A percentile compares a stretch with the other conserved stretches of the same genome.
Conservation (phyloP, 1,140 invertebrate species). For the Gonatopus flavifemur region DNA sequence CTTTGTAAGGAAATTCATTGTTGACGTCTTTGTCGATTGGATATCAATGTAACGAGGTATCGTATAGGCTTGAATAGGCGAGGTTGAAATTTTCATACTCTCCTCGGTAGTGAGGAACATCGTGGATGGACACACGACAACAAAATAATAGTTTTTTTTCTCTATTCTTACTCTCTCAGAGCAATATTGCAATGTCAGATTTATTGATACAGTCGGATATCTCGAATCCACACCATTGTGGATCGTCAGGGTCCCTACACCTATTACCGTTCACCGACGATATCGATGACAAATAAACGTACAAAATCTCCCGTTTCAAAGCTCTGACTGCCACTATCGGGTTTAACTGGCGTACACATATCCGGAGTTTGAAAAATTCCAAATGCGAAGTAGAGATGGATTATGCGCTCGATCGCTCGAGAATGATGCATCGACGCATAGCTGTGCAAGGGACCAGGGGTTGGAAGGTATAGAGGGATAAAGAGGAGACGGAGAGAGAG, state of each 20-base stretch:
- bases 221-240: slow-evolving; percentile 9
- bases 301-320: slow-evolving; percentile 30
- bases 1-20: too few relatives aligned
- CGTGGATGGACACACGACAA: too few relatives aligned
- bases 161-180: too few relatives aligned
- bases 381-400: slow-evolving; percentile 9
- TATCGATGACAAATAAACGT: slow-evolving; percentile 34
- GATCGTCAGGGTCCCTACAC: slow-evolving; percentile 6
- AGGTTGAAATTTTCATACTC: too few relatives aligned
- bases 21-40: too few relatives aligned
- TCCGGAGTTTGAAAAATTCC: slow-evolving; percentile 4
- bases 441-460: too few relatives aligned
- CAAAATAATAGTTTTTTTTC: too few relatives aligned
- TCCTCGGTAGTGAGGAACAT: too few relatives aligned
- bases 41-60: too few relatives aligned
- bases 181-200: slow-evolving; percentile 20
- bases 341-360: slow-evolving; percentile 17
- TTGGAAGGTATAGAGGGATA: too few relatives aligned
- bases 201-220: slow-evolving; percentile 4
- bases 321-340: slow-evolving; percentile 20
- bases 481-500: too few relatives aligned
- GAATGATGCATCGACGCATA: slow-evolving; percentile 4
- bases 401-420: slow-evolving; percentile 10
- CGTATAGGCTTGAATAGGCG: too few relatives aligned
- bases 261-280: slow-evolving; percentile 11